Percentiles rank a stretch among this genome's conserved stretches.
Evolutionary conservation across 1,140 invertebrate genomes (phyloP).

Genomic region (Pemphigus obesinymphae): DNA sequence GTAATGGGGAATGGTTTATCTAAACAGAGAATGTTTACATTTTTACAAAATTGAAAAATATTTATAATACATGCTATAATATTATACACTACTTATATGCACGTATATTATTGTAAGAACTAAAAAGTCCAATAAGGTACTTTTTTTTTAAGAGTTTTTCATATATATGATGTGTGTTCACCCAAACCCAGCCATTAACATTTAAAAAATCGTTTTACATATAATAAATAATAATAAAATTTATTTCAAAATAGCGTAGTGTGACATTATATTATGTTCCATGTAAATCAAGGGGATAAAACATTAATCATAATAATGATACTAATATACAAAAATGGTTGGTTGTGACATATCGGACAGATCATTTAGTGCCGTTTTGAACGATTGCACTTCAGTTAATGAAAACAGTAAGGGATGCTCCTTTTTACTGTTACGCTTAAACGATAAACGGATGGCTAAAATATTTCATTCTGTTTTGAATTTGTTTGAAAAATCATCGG

Average conservation of each 20-base stretch:
- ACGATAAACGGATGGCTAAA: not conserved
- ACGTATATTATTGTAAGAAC: not conserved
- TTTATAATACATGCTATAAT: no score
- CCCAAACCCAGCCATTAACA: no score
- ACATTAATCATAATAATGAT: not conserved
- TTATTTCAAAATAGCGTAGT: not conserved
- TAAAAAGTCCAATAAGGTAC: not conserved
- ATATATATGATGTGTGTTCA: not conserved
- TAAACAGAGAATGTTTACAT: not conserved
- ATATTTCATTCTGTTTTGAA: not conserved
- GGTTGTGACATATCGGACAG: not conserved
- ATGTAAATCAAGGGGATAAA: not conserved
- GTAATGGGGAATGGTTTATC: slow-evolving; percentile 52
- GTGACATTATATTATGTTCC: not conserved
- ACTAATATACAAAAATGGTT: no score
- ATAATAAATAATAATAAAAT: not conserved
- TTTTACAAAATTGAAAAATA: no score
- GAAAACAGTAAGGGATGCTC: not conserved
- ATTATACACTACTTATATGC: no score
- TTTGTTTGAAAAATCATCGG: not conserved
- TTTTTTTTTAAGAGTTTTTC: not conserved
- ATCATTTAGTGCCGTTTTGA: not conserved
- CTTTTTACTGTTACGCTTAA: not conserved
- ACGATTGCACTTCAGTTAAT: not conserved
- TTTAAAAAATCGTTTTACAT: not conserved